phyloP scores from a whole-genome alignment of 2,888 invertebrate species.

The Dioctria linearis region DNA sequence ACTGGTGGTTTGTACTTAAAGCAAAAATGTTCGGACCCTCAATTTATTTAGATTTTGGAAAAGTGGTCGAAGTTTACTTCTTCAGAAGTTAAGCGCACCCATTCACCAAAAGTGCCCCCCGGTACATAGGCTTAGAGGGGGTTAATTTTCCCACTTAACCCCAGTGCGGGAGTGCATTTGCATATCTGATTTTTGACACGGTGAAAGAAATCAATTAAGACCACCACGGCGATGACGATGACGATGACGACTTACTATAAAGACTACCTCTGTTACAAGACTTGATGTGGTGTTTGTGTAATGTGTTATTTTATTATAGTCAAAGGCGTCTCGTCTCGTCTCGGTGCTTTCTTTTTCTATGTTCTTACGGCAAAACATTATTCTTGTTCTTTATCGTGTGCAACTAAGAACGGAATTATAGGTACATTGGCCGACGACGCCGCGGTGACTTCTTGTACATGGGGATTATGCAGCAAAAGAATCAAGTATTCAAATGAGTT shows the following conservation, averaged over 20 bases:
- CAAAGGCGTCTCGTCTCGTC: no score
- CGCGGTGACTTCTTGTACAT: background rate
- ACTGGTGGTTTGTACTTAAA: conserved; percentile 5
- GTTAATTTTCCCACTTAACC: conserved; percentile 53
- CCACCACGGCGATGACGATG: background rate
- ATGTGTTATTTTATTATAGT: no score
- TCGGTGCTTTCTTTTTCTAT: background rate
- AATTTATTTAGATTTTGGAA: conserved; percentile 33
- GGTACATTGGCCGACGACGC: background rate
- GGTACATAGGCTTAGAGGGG: background rate
- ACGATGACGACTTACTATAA: no score
- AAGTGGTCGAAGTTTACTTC: background rate
- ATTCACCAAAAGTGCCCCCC: conserved; percentile 11
- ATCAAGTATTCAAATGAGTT: conserved; percentile 42
- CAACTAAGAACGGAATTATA: conserved; percentile 1
- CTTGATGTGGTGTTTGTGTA: background rate
- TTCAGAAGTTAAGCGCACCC: background rate
- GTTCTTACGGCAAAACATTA: background rate
- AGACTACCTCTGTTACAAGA: no score
- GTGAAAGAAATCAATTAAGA: conserved; percentile 43
- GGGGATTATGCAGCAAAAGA: conserved; percentile 32
- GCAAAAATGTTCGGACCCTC: conserved; percentile 15
- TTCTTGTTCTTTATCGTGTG: background rate
- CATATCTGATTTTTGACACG: conserved; percentile 44
- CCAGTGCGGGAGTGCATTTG: conserved; percentile 44